A percentile compares a stretch with the other conserved stretches of the same genome.
phyloP scores from a whole-genome alignment of 2,797 vertebrate genomes.

The Catostomus latipinnis region DNA sequence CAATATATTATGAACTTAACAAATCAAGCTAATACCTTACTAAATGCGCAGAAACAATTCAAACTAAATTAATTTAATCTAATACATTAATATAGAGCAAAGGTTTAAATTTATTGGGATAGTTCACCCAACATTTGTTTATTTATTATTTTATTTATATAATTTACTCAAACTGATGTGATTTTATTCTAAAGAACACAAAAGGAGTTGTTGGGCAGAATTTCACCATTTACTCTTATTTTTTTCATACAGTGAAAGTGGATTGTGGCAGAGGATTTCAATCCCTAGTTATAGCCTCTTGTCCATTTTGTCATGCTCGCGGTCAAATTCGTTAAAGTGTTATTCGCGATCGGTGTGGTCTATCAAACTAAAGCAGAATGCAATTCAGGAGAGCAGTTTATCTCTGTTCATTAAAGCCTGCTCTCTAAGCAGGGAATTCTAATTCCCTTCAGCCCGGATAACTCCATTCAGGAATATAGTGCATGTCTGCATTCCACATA shows the following conservation, averaged over 20 bases:
- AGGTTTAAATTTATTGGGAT: background rate
- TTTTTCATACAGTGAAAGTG: too few relatives aligned
- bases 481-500: slow-evolving; percentile 55
- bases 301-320: too few relatives aligned
- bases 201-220: too few relatives aligned
- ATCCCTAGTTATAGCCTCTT: too few relatives aligned
- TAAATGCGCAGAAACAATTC: slow-evolving; percentile 24
- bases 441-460: slow-evolving; percentile 53
- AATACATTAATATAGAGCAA: background rate
- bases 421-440: slow-evolving; percentile 37
- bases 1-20: background rate
- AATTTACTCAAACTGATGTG: too few relatives aligned
- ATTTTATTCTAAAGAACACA: too few relatives aligned
- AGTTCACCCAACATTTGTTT: too few relatives aligned
- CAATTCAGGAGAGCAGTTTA: background rate
- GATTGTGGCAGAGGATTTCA: too few relatives aligned
- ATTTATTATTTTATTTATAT: too few relatives aligned
- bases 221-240: too few relatives aligned
- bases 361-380: background rate
- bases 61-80: background rate
- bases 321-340: too few relatives aligned
- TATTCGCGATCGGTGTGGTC: too few relatives aligned
- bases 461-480: slow-evolving; percentile 50
- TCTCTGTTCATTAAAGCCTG: background rate
- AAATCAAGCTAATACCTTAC: background rate